A percentile compares a stretch with the other conserved stretches of the same genome.
phyloP scores from a whole-genome alignment of 2,888 invertebrate genomes.

The Teinopalpus imperialis region DNA sequence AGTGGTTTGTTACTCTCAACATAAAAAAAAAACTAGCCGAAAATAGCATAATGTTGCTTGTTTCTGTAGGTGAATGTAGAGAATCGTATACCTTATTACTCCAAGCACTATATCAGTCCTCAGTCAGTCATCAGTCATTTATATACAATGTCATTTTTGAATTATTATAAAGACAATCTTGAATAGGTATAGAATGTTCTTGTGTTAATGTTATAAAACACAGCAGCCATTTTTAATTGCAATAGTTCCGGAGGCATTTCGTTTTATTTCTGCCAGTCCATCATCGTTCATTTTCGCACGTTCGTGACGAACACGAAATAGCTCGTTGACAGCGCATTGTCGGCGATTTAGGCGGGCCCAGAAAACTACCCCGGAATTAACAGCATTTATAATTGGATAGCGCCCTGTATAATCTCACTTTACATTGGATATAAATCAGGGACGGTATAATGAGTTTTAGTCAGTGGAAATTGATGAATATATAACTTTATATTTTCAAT shows the following conservation, averaged over 20 bases:
- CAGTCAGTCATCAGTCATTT: too few relatives aligned
- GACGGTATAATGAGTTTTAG: not conserved
- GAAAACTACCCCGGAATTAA: constrained; percentile 19
- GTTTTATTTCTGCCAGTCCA: constrained; percentile 12
- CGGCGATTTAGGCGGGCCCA: constrained; percentile 24
- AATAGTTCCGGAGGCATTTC: not conserved
- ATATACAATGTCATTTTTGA: too few relatives aligned
- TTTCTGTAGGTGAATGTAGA: too few relatives aligned
- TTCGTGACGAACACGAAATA: constrained; percentile 25
- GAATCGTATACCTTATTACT: too few relatives aligned
- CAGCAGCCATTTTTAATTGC: not conserved
- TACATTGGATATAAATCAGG: not conserved
- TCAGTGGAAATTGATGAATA: too few relatives aligned
- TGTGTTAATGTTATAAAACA: not conserved
- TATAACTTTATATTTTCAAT: too few relatives aligned
- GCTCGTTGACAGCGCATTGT: constrained; percentile 23
- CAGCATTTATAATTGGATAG: constrained; percentile 23
- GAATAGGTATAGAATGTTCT: too few relatives aligned
- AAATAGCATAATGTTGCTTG: too few relatives aligned
- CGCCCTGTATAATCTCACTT: not conserved
- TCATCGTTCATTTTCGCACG: constrained; percentile 24
- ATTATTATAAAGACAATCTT: too few relatives aligned
- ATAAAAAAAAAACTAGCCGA: too few relatives aligned
- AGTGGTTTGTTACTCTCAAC: too few relatives aligned
- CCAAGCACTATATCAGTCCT: too few relatives aligned